Evolutionary conservation across 2,888 invertebrate species (phyloP).

Genomic region (Glyphotaelius pellucidus): DNA sequence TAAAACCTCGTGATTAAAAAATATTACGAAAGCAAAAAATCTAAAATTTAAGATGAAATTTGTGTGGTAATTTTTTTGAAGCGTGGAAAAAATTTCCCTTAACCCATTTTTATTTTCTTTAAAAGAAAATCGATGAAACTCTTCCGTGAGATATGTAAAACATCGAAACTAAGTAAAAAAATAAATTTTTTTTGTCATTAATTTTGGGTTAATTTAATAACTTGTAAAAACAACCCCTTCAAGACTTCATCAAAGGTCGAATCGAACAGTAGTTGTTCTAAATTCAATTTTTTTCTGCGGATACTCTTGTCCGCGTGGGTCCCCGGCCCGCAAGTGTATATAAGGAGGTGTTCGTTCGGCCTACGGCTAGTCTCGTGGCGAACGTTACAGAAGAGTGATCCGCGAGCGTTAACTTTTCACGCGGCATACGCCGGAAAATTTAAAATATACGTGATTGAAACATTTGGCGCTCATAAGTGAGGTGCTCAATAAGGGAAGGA

Average conservation of each 20-base stretch:
- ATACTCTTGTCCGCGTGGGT: conserved; percentile 55
- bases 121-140: not conserved
- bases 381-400: conserved; percentile 52
- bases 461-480: conserved; percentile 33
- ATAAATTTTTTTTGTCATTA: not conserved
- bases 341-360: conserved; percentile 52
- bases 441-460: conserved; percentile 29
- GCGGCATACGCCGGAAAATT: conserved; percentile 38
- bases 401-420: conserved; percentile 29
- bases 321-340: conserved; percentile 59
- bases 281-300: conserved; percentile 44
- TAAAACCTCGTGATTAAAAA: not conserved
- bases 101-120: not conserved
- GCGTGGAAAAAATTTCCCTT: not conserved
- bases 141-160: not conserved
- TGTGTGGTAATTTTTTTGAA: not conserved
- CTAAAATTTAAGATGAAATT: not conserved
- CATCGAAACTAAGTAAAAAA: not conserved
- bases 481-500: conserved; percentile 30
- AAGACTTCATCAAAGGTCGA: not conserved
- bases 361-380: conserved; percentile 62
- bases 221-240: not conserved
- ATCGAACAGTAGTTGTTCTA: conserved; percentile 12
- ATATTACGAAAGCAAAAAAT: not conserved
- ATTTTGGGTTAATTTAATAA: not conserved